These are phyloP conservation scores for Oopsacas minuta DNA, from an alignment of 37 sponge, comb jelly and placozoan genomes.

Conservation along the genomic window DNA sequence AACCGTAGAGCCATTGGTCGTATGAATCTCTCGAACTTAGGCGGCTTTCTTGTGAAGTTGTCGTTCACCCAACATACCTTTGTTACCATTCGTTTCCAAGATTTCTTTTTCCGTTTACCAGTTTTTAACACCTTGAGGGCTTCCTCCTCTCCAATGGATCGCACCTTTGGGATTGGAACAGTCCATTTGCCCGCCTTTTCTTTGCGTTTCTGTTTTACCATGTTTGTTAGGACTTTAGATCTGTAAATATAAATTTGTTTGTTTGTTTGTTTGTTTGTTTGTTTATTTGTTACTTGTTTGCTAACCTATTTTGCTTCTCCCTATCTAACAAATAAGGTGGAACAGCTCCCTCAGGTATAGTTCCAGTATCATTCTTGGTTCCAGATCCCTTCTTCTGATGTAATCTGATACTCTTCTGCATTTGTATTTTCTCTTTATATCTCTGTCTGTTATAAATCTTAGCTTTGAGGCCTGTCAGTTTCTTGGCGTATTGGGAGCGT, in stretches of 20 bases:
- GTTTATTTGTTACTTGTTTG: not conserved
- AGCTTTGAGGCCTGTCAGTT: slow-evolving; percentile 94
- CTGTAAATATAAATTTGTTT: not conserved
- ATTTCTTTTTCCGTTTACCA: slow-evolving; percentile 53
- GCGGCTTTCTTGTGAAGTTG: slow-evolving; percentile 90
- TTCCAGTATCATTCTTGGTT: slow-evolving; percentile 64
- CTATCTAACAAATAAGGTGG: slow-evolving; percentile 95
- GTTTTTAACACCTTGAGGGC: slow-evolving; percentile 84
- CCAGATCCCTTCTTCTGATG: slow-evolving; percentile 67
- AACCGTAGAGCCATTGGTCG: slow-evolving; percentile 95
- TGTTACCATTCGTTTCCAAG: slow-evolving; percentile 39
- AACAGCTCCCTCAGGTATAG: slow-evolving; percentile 84
- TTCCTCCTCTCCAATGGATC: slow-evolving; percentile 83
- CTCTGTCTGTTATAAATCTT: slow-evolving; percentile 93
- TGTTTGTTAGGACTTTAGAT: not conserved
- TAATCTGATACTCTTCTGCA: slow-evolving; percentile 87
- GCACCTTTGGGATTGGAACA: slow-evolving; percentile 94
- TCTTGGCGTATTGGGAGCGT: slow-evolving; percentile 53
- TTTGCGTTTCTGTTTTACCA: slow-evolving; percentile 98
- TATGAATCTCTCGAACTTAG: slow-evolving; percentile 96
- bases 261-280: not conserved
- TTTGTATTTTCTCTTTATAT: slow-evolving; percentile 77
- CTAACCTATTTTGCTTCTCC: slow-evolving; percentile 18
- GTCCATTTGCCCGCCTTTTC: slow-evolving; percentile 99
- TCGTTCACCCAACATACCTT: slow-evolving; percentile 94